Evolutionary conservation across 1,140 invertebrate genomes (phyloP).

Genomic region (Drosophila neocordata): DNA sequence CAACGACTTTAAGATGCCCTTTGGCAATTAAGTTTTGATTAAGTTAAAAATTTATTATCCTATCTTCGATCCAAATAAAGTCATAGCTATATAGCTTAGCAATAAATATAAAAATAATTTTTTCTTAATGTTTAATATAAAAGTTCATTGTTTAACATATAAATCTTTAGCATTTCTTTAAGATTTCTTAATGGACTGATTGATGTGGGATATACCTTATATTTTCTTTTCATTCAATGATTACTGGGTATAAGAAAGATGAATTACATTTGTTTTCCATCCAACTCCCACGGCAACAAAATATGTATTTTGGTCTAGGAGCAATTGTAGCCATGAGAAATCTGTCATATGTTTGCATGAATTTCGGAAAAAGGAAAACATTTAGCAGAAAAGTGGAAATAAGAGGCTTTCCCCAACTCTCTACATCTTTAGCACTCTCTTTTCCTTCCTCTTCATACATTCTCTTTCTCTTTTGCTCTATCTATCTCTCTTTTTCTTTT

Average conservation of each 20-base stretch:
- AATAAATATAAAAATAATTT: too few relatives aligned
- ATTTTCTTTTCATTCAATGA: too few relatives aligned
- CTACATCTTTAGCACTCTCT: background rate
- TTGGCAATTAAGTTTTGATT: too few relatives aligned
- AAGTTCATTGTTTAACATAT: too few relatives aligned
- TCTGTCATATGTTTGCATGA: constrained; percentile 27
- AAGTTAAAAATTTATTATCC: too few relatives aligned
- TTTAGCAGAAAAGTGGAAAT: constrained; percentile 13
- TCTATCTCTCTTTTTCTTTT: background rate
- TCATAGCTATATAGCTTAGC: too few relatives aligned
- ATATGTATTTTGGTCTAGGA: background rate
- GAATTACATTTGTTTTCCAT: constrained; percentile 8
- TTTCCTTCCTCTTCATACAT: background rate
- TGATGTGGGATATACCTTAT: too few relatives aligned
- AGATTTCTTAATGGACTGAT: too few relatives aligned
- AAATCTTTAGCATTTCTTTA: too few relatives aligned
- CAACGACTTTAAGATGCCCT: too few relatives aligned
- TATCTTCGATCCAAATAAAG: too few relatives aligned
- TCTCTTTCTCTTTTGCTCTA: background rate
- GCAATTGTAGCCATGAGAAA: constrained; percentile 20
- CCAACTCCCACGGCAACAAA: background rate
- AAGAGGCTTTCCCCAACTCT: constrained; percentile 10
- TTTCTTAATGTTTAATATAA: too few relatives aligned
- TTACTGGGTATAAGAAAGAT: background rate
- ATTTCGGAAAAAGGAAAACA: background rate